A percentile compares a stretch with the other conserved stretches of the same genome.
Evolutionary conservation across 1,140 invertebrate species (phyloP).

Genomic region (Euura saliciscinereae): DNA sequence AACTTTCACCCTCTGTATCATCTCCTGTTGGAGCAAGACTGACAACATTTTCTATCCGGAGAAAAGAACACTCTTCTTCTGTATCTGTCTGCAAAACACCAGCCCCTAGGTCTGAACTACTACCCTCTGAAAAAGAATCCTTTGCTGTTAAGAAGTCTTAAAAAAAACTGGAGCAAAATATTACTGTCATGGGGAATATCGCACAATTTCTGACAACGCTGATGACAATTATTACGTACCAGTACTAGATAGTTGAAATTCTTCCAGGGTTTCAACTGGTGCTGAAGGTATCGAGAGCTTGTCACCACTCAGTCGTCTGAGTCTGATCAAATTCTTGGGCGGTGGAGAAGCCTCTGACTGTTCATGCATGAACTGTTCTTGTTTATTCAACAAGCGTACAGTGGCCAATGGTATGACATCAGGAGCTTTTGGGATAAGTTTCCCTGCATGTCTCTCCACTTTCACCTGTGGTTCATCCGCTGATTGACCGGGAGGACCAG

Average conservation of each 20-base stretch:
- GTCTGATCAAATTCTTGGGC: constrained; percentile 44
- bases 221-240: constrained; percentile 18
- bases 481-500: neutral
- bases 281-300: constrained; percentile 40
- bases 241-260: neutral
- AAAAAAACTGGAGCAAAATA: neutral
- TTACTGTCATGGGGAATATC: neutral
- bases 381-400: constrained; percentile 10
- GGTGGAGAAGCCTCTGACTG: constrained; percentile 14
- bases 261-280: constrained; percentile 17
- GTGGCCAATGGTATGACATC: constrained; percentile 13
- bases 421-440: constrained; percentile 29
- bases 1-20: constrained; percentile 24
- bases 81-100: constrained; percentile 19
- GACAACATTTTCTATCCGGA: constrained; percentile 54
- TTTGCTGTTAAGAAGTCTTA: neutral
- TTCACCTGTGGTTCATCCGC: constrained; percentile 26
- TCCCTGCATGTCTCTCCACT: neutral
- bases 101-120: neutral
- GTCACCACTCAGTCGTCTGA: constrained; percentile 52
- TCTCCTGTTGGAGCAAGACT: constrained; percentile 44
- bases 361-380: neutral
- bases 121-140: neutral
- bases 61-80: constrained; percentile 43
- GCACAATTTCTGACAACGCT: too few relatives aligned